phyloP scores from a whole-genome alignment of 2,113 vertebrate species.

The cat (Felis catus) region DNA sequence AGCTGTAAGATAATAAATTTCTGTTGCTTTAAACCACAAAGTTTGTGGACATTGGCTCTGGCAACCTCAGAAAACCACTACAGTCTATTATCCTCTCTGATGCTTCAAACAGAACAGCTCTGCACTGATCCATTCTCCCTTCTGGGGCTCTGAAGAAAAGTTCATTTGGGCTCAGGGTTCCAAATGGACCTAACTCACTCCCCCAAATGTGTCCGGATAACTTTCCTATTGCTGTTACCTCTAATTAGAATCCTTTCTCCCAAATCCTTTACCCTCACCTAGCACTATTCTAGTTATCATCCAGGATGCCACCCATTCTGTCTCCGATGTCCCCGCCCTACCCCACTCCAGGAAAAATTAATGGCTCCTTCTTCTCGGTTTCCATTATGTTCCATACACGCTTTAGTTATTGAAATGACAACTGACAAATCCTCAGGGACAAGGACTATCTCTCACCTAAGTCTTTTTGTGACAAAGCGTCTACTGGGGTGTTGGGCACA shows the following conservation, averaged over 20 bases:
- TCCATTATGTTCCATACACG: background rate
- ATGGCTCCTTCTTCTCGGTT: background rate
- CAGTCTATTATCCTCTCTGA: background rate
- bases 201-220: background rate
- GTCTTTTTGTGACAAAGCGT: background rate
- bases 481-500: background rate
- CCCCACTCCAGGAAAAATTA: background rate
- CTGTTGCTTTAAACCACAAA: background rate
- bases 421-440: background rate
- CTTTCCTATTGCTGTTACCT: background rate
- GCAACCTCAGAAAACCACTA: background rate
- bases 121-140: background rate
- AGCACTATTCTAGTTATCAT: background rate
- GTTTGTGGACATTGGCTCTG: background rate
- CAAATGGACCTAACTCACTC: background rate
- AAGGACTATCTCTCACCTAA: background rate
- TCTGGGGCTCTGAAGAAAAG: background rate
- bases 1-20: background rate
- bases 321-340: background rate
- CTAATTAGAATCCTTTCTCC: background rate
- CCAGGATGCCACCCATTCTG: background rate
- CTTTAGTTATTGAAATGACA: conserved; percentile 10
- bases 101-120: background rate
- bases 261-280: background rate
- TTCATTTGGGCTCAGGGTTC: background rate